Evolutionary conservation across 2,888 invertebrate genomes (phyloP), one percentile per base, ranked within the genome.

Genomic region (Palloptera scutellata): DNA sequence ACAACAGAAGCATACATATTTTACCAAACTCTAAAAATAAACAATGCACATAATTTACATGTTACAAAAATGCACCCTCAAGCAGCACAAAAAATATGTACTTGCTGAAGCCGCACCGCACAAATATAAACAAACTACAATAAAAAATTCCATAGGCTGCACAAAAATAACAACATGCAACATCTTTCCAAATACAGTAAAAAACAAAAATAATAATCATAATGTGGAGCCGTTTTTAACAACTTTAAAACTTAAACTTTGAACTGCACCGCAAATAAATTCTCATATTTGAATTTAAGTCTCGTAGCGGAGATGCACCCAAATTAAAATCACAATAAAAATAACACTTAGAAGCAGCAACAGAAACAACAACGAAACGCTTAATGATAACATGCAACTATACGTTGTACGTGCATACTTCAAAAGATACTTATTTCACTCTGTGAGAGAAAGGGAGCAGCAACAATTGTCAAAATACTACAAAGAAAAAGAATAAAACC

Each of bases 211-310:
- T 48, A 15, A 48, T 15, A 48, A n/a, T 48, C 43, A 13, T n/a
- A 53, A 53, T 41, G 8, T 41, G 30, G 15, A 30, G 45, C n/a
- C 58, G 40, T 54, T 66, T 66, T 40, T 41, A 66, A 60, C 30
- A 54, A 60, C 40, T 61, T 43, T 10, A 73, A 76, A 74, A 67
- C 66, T 74, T 77, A 63, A 78, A 77, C 80, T 79, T 73, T 77
- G 78, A 80, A 78, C 79, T 74, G 66, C 60, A 45, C 61, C 67
- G 69, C 64, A 71, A 51, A 71, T 70, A 69, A 67, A 66, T 69
- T 65, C 55, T 54, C 63, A 17, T 13, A 20, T 52, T 15, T 20
- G 15, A 45, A 52, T 52, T 40, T 41, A 51, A 61, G 41, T 10
- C 15, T 17, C 59, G 45, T 42, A 15, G 66, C 19, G 30, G 59